Evolutionary conservation across 2,113 vertebrate genomes (phyloP).

Genomic region (Himantopus leucocephalus): DNA sequence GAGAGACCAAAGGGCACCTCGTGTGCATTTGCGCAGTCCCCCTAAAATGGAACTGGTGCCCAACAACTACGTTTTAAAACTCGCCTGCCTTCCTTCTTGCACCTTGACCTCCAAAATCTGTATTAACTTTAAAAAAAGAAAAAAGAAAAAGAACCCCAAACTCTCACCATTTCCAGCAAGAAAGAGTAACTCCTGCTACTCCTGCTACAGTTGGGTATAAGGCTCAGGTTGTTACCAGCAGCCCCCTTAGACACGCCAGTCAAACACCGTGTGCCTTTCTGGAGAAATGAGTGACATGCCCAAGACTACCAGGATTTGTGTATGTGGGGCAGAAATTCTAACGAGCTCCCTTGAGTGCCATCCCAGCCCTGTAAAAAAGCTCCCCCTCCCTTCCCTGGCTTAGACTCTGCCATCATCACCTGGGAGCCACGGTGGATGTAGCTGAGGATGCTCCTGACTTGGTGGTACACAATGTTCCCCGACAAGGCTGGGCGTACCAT

Average conservation of each 20-base stretch:
- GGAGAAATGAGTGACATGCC: background rate
- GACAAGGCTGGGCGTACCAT: background rate
- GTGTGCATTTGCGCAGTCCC: rapidly evolving
- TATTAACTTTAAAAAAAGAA: background rate
- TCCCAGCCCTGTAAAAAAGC: background rate
- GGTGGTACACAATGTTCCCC: rapidly evolving
- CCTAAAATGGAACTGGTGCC: background rate
- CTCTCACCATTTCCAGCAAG: background rate
- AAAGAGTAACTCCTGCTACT: background rate
- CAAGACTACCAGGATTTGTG: background rate
- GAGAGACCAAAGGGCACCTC: background rate
- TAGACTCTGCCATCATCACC: background rate
- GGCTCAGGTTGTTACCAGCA: background rate
- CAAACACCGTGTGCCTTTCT: background rate
- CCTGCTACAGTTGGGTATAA: background rate
- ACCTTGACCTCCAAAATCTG: background rate
- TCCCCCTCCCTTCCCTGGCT: background rate
- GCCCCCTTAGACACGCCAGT: background rate
- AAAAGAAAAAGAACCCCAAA: background rate
- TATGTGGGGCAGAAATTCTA: background rate
- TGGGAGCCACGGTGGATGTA: rapidly evolving
- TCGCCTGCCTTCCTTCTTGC: background rate
- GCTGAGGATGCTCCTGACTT: background rate
- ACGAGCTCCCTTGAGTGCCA: background rate
- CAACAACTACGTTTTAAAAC: background rate